Conservation (phyloP, 2,797 vertebrate species). For the Melanogrammus aeglefinus region DNA sequence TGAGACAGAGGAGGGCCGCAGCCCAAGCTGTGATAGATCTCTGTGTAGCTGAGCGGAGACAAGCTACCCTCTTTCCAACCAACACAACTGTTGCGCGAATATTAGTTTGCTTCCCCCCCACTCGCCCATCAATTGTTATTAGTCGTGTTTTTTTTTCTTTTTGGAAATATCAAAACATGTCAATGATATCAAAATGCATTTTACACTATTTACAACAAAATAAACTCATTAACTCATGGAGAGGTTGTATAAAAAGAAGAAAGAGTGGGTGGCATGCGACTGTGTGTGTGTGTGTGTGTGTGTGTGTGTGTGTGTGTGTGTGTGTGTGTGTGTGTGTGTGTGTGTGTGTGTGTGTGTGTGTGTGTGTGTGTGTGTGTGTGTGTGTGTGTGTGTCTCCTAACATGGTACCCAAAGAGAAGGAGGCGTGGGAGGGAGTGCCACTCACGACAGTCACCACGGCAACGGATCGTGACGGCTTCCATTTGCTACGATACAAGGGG, state of each 20-base stretch:
- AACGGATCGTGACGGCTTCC: constrained; percentile 22
- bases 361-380: constrained; percentile 8
- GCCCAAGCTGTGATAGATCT: constrained; percentile 56
- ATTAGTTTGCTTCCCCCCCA: background rate
- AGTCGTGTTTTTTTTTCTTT: background rate
- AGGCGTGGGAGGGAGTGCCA: constrained; percentile 25
- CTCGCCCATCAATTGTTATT: background rate
- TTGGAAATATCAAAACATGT: constrained; percentile 84
- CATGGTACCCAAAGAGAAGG: constrained; percentile 18
- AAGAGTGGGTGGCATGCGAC: constrained; percentile 12
- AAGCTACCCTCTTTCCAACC: constrained; percentile 52
- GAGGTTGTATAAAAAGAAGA: constrained; percentile 53
- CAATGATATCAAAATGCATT: constrained; percentile 88
- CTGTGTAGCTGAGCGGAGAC: constrained; percentile 49
- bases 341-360: constrained; percentile 15
- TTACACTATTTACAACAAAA: constrained; percentile 83
- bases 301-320: constrained; percentile 24
- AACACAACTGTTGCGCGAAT: constrained; percentile 47
- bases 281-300: constrained; percentile 16
- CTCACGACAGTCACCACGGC: constrained; percentile 41
- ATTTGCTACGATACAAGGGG: constrained; percentile 23
- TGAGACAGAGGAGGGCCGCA: constrained; percentile 47
- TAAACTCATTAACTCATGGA: constrained; percentile 56
- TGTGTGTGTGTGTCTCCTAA: constrained; percentile 14
- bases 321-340: constrained; percentile 15